phyloP scores from a whole-genome alignment of 2,113 vertebrate species.

The Proteles cristata region DNA sequence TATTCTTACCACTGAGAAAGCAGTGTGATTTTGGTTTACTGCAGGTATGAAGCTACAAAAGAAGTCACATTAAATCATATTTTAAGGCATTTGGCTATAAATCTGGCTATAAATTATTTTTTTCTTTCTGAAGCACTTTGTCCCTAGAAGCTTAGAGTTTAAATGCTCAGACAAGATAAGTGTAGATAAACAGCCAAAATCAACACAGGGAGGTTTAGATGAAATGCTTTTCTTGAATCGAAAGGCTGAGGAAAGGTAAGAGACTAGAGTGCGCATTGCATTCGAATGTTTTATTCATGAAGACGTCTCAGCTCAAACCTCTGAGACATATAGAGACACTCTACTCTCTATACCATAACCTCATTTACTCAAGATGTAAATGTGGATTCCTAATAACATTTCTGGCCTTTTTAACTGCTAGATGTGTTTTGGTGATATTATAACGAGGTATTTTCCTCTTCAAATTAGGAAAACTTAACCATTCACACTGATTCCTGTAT shows the following conservation, averaged over 20 bases:
- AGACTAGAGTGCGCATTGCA: background rate
- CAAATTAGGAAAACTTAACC: slow-evolving; percentile 68
- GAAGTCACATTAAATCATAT: slow-evolving; percentile 38
- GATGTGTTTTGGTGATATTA: slow-evolving; percentile 68
- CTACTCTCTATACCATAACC: slow-evolving; percentile 42
- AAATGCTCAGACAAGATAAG: slow-evolving; percentile 47
- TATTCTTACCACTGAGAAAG: slow-evolving; percentile 49
- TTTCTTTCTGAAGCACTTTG: slow-evolving; percentile 57
- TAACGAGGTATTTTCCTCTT: slow-evolving; percentile 65
- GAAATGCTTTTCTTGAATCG: slow-evolving; percentile 34
- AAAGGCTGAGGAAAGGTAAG: slow-evolving; percentile 29
- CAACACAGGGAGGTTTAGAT: slow-evolving; percentile 27
- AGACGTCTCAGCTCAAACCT: slow-evolving; percentile 44
- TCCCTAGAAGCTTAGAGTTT: slow-evolving; percentile 26
- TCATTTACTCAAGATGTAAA: slow-evolving; percentile 53
- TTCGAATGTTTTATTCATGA: slow-evolving; percentile 67
- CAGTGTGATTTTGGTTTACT: slow-evolving; percentile 50
- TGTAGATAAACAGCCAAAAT: slow-evolving; percentile 51
- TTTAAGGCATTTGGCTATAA: slow-evolving; percentile 55
- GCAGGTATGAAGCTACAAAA: slow-evolving; percentile 10
- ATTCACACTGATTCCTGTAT: slow-evolving; percentile 75
- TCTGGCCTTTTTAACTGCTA: slow-evolving; percentile 48
- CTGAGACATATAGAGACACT: slow-evolving; percentile 36
- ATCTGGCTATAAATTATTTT: slow-evolving; percentile 49
- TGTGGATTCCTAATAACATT: slow-evolving; percentile 36